Evolutionary conservation across 2,113 vertebrate species (phyloP).

Genomic region (Epinephelus cyanopodus): DNA sequence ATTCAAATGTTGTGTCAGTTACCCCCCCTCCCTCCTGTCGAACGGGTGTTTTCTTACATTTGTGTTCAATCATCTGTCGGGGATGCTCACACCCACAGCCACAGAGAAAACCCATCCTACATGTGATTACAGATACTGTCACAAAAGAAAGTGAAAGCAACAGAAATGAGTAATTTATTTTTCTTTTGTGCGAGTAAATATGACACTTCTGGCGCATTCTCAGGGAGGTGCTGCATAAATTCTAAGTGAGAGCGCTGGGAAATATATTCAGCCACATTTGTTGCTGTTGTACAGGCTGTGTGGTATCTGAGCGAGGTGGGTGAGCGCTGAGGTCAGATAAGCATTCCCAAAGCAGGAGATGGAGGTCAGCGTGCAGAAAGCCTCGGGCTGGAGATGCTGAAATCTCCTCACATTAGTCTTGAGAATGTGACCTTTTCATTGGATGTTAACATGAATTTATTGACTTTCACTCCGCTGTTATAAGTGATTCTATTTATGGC

Average conservation of each 20-base stretch:
- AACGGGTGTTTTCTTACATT: conserved; percentile 48
- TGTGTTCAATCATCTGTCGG: conserved; percentile 62
- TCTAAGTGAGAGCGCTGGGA: not conserved
- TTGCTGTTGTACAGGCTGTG: conserved; percentile 16
- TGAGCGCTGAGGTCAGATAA: conserved; percentile 62
- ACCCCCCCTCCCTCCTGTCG: not conserved
- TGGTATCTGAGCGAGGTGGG: conserved; percentile 10
- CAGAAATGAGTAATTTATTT: not conserved
- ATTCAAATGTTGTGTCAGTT: conserved; percentile 60
- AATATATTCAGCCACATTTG: conserved; percentile 13
- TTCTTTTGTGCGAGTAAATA: not conserved
- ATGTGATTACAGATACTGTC: conserved; percentile 41
- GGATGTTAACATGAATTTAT: conserved; percentile 26
- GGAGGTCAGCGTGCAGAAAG: conserved; percentile 32
- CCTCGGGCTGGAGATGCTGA: conserved; percentile 22
- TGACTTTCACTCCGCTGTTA: conserved; percentile 6
- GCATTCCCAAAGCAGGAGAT: conserved; percentile 10
- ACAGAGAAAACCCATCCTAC: conserved; percentile 16
- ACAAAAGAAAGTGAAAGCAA: not conserved
- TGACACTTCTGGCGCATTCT: conserved; percentile 15
- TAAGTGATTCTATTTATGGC: not conserved
- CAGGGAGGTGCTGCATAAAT: not conserved
- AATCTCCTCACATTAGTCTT: conserved; percentile 42
- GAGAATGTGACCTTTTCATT: conserved; percentile 60
- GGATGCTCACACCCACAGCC: conserved; percentile 17